Conservation (phyloP, 2,797 vertebrate genomes). For the Takifugu ocellatus region DNA sequence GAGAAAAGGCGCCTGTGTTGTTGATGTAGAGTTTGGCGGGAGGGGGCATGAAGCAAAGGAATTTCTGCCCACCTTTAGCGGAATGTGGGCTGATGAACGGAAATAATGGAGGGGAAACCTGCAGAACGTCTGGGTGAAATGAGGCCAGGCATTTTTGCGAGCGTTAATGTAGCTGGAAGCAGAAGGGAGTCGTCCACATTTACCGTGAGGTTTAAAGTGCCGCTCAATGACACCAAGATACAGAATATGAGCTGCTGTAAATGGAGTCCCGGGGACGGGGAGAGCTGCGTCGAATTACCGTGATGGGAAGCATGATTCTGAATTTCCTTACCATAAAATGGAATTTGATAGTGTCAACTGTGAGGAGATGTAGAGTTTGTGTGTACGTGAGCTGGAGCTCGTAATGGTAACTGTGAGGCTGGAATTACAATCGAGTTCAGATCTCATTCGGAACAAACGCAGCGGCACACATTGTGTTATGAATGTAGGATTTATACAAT, state of each 20-base stretch:
- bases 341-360: slow-evolving; percentile 28
- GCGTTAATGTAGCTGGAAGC: slow-evolving; percentile 53
- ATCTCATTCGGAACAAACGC: too few species aligned
- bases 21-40: slow-evolving; percentile 7
- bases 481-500: too few species aligned
- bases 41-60: slow-evolving; percentile 23
- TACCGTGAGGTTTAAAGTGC: slow-evolving; percentile 49
- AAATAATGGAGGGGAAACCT: slow-evolving; percentile 11
- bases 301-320: slow-evolving; percentile 45
- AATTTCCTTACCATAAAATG: slow-evolving; percentile 17
- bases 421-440: too few species aligned
- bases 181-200: slow-evolving; percentile 33
- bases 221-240: slow-evolving; percentile 25
- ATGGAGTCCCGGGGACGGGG: slow-evolving; percentile 49
- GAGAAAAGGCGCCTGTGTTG: slow-evolving; percentile 6
- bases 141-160: slow-evolving; percentile 42
- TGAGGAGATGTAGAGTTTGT: slow-evolving; percentile 10
- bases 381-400: slow-evolving; percentile 1
- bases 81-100: slow-evolving; percentile 9
- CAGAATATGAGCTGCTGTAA: slow-evolving; percentile 62
- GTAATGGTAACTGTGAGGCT: too few species aligned
- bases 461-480: too few species aligned
- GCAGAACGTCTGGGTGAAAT: slow-evolving; percentile 39
- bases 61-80: slow-evolving; percentile 11
- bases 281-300: slow-evolving; percentile 47